phyloP scores from a whole-genome alignment of 1,140 invertebrate species.

The Micrasema minimum region DNA sequence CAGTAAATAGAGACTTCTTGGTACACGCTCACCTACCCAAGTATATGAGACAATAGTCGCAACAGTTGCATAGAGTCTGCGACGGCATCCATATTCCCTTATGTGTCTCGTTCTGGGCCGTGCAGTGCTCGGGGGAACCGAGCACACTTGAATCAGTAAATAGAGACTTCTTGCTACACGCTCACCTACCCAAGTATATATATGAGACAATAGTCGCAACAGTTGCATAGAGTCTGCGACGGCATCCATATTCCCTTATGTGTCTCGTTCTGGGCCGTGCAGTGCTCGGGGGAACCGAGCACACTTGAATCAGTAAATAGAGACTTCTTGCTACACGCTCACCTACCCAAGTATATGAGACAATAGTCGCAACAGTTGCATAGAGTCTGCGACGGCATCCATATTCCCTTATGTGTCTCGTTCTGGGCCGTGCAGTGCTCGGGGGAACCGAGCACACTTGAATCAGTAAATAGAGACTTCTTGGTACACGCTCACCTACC shows the following conservation, averaged over 20 bases:
- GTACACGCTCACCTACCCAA: slow-evolving; percentile 62
- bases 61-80: slow-evolving; percentile 70
- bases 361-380: slow-evolving; percentile 72
- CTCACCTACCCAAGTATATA: slow-evolving; percentile 63
- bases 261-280: slow-evolving; percentile 64
- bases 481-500: too few relatives aligned
- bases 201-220: slow-evolving; percentile 68
- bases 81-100: slow-evolving; percentile 63
- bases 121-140: slow-evolving; percentile 57
- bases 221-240: slow-evolving; percentile 69
- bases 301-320: too few relatives aligned
- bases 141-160: too few relatives aligned
- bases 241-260: slow-evolving; percentile 63
- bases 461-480: too few relatives aligned
- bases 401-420: slow-evolving; percentile 63
- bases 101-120: slow-evolving; percentile 65
- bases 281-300: slow-evolving; percentile 57
- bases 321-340: too few relatives aligned
- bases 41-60: slow-evolving; percentile 67
- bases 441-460: slow-evolving; percentile 53
- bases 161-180: too few relatives aligned
- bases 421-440: slow-evolving; percentile 63
- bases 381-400: slow-evolving; percentile 64
- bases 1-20: too few relatives aligned
- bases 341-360: slow-evolving; percentile 62